Conservation (phyloP, 2,113 vertebrate species). For the Cercopithecus mona region DNA sequence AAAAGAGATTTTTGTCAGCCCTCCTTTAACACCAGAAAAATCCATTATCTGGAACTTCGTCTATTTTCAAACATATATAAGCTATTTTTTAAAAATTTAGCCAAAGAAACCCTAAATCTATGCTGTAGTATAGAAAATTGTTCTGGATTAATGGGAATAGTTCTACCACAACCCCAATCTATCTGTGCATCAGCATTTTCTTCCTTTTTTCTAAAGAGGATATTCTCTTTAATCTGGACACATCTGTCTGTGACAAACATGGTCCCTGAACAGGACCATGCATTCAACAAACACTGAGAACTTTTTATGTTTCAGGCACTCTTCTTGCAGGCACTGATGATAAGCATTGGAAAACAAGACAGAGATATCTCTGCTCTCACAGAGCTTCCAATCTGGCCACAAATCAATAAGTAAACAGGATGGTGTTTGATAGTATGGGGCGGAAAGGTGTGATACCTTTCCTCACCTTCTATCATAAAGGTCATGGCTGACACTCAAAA, state of each 20-base stretch:
- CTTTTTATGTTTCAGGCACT: not conserved
- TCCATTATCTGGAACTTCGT: not conserved
- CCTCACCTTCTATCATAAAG: not conserved
- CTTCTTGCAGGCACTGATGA: not conserved
- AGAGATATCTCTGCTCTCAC: not conserved
- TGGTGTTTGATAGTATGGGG: not conserved
- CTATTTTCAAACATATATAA: not conserved
- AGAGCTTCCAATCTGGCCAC: not conserved
- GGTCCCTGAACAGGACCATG: not conserved
- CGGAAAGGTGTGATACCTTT: not conserved
- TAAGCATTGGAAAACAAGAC: not conserved
- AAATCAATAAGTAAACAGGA: not conserved
- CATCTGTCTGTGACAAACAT: not conserved
- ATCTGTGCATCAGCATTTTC: not conserved
- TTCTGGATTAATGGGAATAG: not conserved
- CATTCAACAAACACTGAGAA: not conserved
- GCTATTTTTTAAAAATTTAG: not conserved
- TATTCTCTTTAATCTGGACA: not conserved
- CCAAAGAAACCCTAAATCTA: not conserved
- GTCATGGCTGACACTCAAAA: not conserved
- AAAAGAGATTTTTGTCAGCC: too few species aligned
- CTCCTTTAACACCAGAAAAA: conserved; percentile 10
- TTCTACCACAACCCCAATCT: not conserved
- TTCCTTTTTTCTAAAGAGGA: not conserved
- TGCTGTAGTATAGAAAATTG: not conserved